These are phyloP conservation scores for Drosophila lini DNA, from an alignment of 1,140 invertebrate genomes.

Conservation along the genomic window DNA sequence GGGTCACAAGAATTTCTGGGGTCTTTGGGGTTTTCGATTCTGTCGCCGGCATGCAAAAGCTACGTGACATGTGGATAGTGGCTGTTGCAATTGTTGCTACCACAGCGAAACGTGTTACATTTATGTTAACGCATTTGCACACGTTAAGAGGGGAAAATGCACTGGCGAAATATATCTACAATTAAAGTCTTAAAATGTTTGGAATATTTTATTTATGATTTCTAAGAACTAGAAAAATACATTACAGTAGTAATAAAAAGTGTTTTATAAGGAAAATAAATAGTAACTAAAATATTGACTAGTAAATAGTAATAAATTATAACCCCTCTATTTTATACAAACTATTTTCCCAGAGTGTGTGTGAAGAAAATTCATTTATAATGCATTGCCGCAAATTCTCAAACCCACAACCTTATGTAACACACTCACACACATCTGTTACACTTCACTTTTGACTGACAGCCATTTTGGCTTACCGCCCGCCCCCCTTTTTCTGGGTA, in stretches of 20 bases:
- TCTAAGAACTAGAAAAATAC: background rate
- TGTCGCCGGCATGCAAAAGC: constrained; percentile 70
- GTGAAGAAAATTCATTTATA: constrained; percentile 36
- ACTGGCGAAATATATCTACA: background rate
- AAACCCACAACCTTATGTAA: constrained; percentile 62
- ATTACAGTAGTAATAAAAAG: background rate
- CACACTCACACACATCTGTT: constrained; percentile 45
- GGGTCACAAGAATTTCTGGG: constrained; percentile 38
- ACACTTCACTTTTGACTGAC: constrained; percentile 74
- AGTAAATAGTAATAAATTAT: background rate
- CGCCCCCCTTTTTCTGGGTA: background rate
- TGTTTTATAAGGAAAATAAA: background rate
- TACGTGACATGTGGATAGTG: constrained; percentile 69
- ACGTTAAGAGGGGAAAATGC: constrained; percentile 41
- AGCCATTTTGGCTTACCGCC: constrained; percentile 64
- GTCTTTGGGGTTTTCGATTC: constrained; percentile 26
- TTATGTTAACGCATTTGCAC: constrained; percentile 77
- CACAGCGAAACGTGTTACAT: constrained; percentile 77
- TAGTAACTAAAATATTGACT: background rate
- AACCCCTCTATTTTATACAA: background rate
- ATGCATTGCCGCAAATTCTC: constrained; percentile 66
- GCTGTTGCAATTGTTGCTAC: constrained; percentile 57
- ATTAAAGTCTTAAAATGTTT: background rate
- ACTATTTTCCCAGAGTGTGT: background rate
- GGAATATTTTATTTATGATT: background rate